These are phyloP conservation scores for Caenorhabditis sulstoni DNA, from an alignment of 2,888 invertebrate genomes.

Conservation along the genomic window DNA sequence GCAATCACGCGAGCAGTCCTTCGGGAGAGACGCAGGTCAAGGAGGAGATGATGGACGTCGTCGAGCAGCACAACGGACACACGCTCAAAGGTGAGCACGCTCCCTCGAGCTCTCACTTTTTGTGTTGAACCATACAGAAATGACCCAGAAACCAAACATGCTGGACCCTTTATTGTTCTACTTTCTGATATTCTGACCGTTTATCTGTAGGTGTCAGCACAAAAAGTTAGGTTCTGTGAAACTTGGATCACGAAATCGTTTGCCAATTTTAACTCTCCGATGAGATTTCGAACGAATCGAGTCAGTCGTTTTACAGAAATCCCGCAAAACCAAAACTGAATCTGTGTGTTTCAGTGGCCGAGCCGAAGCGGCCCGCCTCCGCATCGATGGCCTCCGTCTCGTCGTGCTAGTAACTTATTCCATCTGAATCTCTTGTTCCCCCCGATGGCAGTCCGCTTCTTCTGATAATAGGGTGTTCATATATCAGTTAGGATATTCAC, in stretches of 20 bases:
- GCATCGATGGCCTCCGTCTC: constrained; percentile 10
- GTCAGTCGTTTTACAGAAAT: constrained; percentile 30
- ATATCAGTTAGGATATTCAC: constrained; percentile 49
- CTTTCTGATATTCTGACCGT: too few species aligned
- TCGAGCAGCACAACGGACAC: constrained; percentile 38
- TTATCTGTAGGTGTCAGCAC: too few species aligned
- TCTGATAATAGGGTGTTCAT: constrained; percentile 23
- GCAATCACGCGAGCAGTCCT: constrained; percentile 6
- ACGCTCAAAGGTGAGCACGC: constrained; percentile 45
- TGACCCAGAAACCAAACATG: too few species aligned
- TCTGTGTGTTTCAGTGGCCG: constrained; percentile 32
- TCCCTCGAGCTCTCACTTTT: too few species aligned
- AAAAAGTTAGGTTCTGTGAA: too few species aligned
- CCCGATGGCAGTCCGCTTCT: too few species aligned
- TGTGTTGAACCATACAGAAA: too few species aligned
- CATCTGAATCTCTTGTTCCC: background rate
- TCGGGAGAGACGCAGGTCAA: constrained; percentile 21
- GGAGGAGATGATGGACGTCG: constrained; percentile 42
- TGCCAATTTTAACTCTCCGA: too few species aligned
- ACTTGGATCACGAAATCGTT: too few species aligned
- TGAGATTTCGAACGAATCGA: too few species aligned
- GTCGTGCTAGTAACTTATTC: background rate
- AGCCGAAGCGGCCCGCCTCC: constrained; percentile 46
- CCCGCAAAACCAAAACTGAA: constrained; percentile 44
- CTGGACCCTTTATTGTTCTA: too few species aligned